Base-by-base conservation (phyloP, 2,113 vertebrate genomes). In the Takifugu flavidus region DNA sequence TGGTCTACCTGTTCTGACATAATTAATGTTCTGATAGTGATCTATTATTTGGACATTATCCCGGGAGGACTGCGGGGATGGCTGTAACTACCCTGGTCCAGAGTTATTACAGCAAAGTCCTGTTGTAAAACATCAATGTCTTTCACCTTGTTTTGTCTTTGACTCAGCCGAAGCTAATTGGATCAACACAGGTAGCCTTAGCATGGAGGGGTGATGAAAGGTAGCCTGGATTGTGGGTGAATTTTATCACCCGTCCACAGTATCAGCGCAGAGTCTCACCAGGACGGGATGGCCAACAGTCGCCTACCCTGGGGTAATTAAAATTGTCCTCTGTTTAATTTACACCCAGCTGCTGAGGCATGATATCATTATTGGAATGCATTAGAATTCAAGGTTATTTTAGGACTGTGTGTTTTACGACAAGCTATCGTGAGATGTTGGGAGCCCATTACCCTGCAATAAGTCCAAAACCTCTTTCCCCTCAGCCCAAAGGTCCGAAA, bases 251-350 rank as follows among this genome's bases (percentile, higher is more conserved):
- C 82, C 67, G 52, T 28, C 50, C 55, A 15, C 87, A 87, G 82
- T 79, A 83, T 82, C 80, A 78, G 70, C 63, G 39, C 58, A 44
- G 72, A 59, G 66, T 58, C 81, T 82, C 73, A 72, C 69, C 54
- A 70, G 76, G 67, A 75, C 62, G 69, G 72, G 67, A 74, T 65
- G 72, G 85, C 72, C 82, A 85, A 75, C 79, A 82, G 66, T 83
- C 80, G 72, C 67, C 67, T 69, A 79, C 84, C 81, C 81, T 60
- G 70, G 82, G 83, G 85, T 83, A 84, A 88, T 86, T 86, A 83
- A 86, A 86, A 80, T 68, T 66, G 62, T 69, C 80, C 74, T 80
- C 53, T 43, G 4, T 83, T 80, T 84, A 82, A 84, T 86, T 83
- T 80, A 72, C 72, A 76, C 71, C 72, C 77, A 47, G 59, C 87